phyloP scores from a whole-genome alignment of 2,113 vertebrate genomes.

The Macrotus californicus region DNA sequence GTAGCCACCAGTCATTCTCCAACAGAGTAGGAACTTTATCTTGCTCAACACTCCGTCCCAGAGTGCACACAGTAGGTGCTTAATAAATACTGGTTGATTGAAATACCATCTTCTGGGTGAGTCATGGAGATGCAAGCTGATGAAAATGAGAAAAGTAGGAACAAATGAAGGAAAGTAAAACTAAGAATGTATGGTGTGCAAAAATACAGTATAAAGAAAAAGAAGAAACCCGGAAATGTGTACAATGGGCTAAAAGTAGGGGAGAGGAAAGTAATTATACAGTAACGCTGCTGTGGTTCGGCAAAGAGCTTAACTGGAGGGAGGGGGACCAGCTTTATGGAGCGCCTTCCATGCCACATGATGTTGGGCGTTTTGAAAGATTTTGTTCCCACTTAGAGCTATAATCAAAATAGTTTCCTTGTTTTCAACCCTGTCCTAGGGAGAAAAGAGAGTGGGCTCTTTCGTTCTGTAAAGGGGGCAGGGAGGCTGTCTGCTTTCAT shows the following conservation, averaged over 20 bases:
- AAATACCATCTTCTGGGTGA: neutral
- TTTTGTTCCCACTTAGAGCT: slow-evolving; percentile 20
- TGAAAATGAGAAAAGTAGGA: neutral
- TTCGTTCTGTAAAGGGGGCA: neutral
- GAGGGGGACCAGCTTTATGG: neutral
- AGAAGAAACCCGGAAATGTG: neutral
- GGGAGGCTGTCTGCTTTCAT: neutral
- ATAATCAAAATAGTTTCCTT: slow-evolving; percentile 1
- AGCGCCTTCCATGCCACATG: neutral
- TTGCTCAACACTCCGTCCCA: neutral
- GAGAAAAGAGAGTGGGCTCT: neutral
- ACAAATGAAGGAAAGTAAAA: slow-evolving; percentile 22
- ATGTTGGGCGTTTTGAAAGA: neutral
- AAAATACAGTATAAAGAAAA: neutral
- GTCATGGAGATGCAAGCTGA: neutral
- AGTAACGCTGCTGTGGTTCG: neutral
- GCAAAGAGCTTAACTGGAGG: slow-evolving; percentile 4
- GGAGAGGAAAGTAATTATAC: neutral
- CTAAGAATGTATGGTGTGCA: neutral
- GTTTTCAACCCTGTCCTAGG: neutral
- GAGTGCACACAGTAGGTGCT: neutral
- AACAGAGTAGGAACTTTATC: neutral
- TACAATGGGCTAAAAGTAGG: neutral
- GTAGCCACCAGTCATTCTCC: neutral
- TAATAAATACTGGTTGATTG: neutral